Evolutionary conservation across 2,888 invertebrate genomes (phyloP).

Genomic region (Ptychoptera contaminata): DNA sequence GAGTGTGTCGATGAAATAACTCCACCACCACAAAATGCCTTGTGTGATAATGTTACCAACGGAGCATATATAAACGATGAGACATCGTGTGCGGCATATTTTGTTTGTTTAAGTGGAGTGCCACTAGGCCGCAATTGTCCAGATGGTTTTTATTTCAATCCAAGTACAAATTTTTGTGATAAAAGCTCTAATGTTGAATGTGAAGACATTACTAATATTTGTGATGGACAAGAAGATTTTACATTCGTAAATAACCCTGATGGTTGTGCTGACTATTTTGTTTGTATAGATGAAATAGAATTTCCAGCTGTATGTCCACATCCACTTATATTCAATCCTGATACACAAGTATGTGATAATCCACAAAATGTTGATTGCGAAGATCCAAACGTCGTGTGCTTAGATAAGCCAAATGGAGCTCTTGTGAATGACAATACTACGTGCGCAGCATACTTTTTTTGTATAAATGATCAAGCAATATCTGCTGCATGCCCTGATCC

Average conservation of each 20-base stretch:
- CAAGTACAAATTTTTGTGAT: too few species aligned
- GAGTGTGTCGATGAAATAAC: background rate
- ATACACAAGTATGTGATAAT: background rate
- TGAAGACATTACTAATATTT: background rate
- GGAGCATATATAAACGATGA: background rate
- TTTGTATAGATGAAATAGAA: background rate
- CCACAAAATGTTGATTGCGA: background rate
- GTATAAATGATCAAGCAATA: too few species aligned
- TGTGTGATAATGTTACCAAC: too few species aligned
- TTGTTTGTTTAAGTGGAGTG: constrained; percentile 5
- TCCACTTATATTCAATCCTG: background rate
- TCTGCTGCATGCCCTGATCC: too few species aligned
- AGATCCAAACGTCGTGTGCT: too few species aligned
- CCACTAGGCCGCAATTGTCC: background rate
- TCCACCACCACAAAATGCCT: too few species aligned
- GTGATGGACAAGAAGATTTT: background rate
- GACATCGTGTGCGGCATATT: constrained; percentile 2
- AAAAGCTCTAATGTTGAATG: too few species aligned
- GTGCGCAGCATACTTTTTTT: too few species aligned
- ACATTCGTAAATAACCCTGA: background rate
- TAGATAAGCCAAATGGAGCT: too few species aligned
- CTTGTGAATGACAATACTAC: too few species aligned
- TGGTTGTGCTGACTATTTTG: background rate
- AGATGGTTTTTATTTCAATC: too few species aligned
- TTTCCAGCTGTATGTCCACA: background rate